Evolutionary conservation across 2,797 vertebrate genomes (phyloP).

Genomic region (Amblyraja radiata): DNA sequence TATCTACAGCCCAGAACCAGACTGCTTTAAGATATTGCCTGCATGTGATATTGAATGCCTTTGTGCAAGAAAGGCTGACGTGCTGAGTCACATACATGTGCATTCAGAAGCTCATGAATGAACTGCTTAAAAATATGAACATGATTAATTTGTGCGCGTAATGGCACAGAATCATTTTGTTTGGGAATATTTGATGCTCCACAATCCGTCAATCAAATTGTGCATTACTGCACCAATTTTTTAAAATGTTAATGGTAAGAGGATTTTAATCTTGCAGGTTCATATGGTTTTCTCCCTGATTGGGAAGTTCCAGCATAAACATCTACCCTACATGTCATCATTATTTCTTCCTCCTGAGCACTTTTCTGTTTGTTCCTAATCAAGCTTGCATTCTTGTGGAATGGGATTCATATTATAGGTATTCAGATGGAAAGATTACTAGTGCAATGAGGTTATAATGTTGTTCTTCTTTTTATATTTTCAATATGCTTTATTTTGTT

Average conservation of each 20-base stretch:
- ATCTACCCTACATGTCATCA: background rate
- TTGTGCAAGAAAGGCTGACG: background rate
- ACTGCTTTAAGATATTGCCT: background rate
- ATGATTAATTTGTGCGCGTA: background rate
- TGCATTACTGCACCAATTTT: background rate
- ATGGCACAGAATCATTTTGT: background rate
- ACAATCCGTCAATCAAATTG: background rate
- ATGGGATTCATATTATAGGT: background rate
- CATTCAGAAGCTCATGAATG: conserved; percentile 6
- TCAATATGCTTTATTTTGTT: conserved; percentile 2
- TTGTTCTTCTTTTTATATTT: background rate
- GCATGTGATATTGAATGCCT: conserved; percentile 25
- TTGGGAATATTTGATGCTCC: background rate
- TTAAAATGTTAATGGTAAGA: background rate
- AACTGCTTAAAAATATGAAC: background rate
- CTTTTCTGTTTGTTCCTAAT: too few relatives aligned
- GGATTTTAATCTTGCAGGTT: background rate
- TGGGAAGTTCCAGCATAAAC: background rate
- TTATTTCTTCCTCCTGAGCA: background rate
- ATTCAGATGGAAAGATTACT: background rate
- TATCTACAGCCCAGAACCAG: background rate
- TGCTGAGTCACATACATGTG: background rate
- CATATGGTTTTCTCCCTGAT: background rate
- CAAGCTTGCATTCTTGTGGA: background rate
- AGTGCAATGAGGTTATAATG: background rate